Evolutionary conservation across 1,140 invertebrate species (phyloP).

Genomic region (Aleiodes sp.): DNA sequence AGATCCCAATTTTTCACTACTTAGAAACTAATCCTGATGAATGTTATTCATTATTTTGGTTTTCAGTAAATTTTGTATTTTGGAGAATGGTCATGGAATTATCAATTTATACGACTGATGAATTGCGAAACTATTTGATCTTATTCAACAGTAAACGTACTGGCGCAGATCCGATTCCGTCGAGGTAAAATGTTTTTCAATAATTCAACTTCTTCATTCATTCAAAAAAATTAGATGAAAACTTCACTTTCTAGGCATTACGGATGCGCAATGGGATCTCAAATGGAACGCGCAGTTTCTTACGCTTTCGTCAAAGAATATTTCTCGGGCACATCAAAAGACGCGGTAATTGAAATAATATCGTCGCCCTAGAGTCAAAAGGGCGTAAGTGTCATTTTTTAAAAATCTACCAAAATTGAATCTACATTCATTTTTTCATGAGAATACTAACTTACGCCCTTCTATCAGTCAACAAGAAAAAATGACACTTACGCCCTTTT

Average conservation of each 20-base stretch:
- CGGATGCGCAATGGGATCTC: not conserved
- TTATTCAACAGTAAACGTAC: not conserved
- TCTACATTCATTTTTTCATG: not conserved
- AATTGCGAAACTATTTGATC: not conserved
- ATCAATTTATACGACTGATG: not conserved
- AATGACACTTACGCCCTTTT: too few relatives aligned
- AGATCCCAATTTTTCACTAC: too few relatives aligned
- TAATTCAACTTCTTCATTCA: not conserved
- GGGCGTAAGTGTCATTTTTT: not conserved
- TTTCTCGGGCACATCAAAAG: not conserved
- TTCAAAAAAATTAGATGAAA: not conserved
- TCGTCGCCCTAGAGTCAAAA: not conserved
- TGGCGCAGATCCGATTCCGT: not conserved
- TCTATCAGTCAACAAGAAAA: too few relatives aligned
- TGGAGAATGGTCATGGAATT: not conserved
- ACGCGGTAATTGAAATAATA: not conserved
- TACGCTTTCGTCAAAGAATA: not conserved
- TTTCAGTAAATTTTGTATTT: constrained; percentile 7
- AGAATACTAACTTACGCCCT: not conserved
- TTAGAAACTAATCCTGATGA: not conserved
- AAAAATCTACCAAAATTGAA: not conserved
- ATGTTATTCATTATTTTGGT: not conserved
- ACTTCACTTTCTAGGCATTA: not conserved
- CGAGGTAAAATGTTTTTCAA: not conserved
- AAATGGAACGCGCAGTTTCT: not conserved